Evolutionary conservation across 2,888 invertebrate genomes (phyloP).

Genomic region (Ommatoiulus sabulosus): DNA sequence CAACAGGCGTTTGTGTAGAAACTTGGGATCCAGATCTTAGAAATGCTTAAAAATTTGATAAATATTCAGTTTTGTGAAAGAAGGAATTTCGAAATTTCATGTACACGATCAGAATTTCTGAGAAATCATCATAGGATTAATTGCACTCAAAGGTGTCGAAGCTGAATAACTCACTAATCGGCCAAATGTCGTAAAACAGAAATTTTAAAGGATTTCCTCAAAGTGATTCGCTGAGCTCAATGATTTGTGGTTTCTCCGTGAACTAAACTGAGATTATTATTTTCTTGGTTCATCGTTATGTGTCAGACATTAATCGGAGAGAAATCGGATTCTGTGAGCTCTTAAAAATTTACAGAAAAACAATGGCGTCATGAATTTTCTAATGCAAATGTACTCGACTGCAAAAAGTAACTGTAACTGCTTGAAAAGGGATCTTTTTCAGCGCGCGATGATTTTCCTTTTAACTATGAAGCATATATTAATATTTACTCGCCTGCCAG

Average conservation of each 20-base stretch:
- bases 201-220: neutral
- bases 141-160: neutral
- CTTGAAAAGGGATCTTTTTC: neutral
- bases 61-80: neutral
- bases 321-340: neutral
- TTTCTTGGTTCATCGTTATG: neutral
- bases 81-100: neutral
- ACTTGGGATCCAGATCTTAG: neutral
- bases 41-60: neutral
- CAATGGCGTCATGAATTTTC: neutral
- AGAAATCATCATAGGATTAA: neutral
- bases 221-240: neutral
- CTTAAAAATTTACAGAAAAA: neutral
- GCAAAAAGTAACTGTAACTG: neutral
- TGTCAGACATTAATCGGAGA: neutral
- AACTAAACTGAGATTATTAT: neutral
- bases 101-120: neutral
- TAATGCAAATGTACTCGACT: neutral
- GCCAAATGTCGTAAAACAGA: neutral
- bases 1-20: too few species aligned
- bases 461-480: neutral
- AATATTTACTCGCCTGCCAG: slow-evolving; percentile 17
- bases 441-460: neutral
- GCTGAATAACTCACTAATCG: too few species aligned
- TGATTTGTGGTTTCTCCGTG: neutral